These are phyloP conservation scores for Pseudobourletiella spinata DNA, from an alignment of 1,140 invertebrate genomes.

Conservation along the genomic window DNA sequence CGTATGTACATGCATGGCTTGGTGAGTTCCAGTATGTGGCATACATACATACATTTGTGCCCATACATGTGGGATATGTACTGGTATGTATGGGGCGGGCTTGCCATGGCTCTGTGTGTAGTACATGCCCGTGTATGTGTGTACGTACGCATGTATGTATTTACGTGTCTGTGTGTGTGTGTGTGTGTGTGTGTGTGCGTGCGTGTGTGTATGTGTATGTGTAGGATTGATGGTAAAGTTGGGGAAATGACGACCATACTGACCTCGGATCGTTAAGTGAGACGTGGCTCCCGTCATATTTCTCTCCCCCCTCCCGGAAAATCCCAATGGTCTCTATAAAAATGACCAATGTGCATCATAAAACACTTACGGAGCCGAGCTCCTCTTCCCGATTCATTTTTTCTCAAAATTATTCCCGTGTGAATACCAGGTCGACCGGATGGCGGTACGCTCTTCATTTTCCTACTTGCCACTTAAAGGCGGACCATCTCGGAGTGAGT, in stretches of 20 bases:
- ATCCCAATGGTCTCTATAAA: conserved; percentile 16
- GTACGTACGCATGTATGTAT: too few relatives aligned
- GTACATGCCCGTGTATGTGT: too few relatives aligned
- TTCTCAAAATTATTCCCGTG: conserved; percentile 14
- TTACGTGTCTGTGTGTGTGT: too few relatives aligned
- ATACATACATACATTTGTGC: too few relatives aligned
- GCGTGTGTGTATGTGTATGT: too few relatives aligned
- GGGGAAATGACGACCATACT: too few relatives aligned
- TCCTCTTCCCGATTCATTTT: conserved; percentile 9
- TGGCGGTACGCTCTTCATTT: not conserved
- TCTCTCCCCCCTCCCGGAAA: conserved; percentile 2
- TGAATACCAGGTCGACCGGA: not conserved
- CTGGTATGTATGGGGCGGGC: not conserved
- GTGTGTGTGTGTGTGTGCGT: too few relatives aligned
- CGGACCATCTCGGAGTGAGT: too few relatives aligned
- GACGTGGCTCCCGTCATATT: conserved; percentile 12
- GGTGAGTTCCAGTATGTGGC: too few relatives aligned
- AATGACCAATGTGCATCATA: conserved; percentile 22
- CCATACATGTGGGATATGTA: not conserved
- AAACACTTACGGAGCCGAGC: conserved; percentile 16
- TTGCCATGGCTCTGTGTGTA: too few relatives aligned
- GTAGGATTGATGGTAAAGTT: too few relatives aligned
- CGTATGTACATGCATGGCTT: too few relatives aligned
- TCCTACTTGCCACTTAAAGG: not conserved
- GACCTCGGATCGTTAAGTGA: conserved; percentile 14